Evolutionary conservation across 2,888 invertebrate genomes (phyloP).

Genomic region (Villa cingulata): DNA sequence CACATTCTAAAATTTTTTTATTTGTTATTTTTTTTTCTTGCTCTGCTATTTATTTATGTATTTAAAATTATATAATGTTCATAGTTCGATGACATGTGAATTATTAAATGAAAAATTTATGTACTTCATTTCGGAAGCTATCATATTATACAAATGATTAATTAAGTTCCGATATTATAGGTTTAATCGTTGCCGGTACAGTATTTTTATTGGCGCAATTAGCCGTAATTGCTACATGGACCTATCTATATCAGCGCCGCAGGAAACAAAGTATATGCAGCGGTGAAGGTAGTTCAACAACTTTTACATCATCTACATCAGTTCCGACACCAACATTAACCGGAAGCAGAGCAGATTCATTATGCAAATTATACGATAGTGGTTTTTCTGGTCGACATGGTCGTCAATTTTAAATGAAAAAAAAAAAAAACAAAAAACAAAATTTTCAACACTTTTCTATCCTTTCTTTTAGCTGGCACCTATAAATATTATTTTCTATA

Average conservation of each 20-base stretch:
- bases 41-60: too few species aligned
- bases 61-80: too few species aligned
- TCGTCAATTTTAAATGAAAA: conserved; percentile 30
- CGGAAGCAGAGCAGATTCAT: conserved; percentile 59
- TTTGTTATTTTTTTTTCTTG: too few species aligned
- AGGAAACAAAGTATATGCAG: conserved; percentile 36
- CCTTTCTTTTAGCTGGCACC: too few species aligned
- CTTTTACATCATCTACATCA: conserved; percentile 22
- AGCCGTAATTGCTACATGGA: conserved; percentile 76
- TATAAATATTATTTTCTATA: too few species aligned
- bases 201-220: conserved; percentile 78
- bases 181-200: conserved; percentile 71
- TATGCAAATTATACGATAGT: conserved; percentile 79
- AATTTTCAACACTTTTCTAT: background rate
- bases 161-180: conserved; percentile 25
- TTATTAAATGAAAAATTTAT: too few species aligned
- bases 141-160: background rate
- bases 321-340: conserved; percentile 47
- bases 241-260: conserved; percentile 73
- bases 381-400: conserved; percentile 54
- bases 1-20: background rate
- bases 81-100: too few species aligned
- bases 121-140: background rate
- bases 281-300: conserved; percentile 20
- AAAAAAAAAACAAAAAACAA: too few species aligned